A percentile compares a stretch with the other conserved stretches of the same genome.
Conservation (phyloP, 1,140 invertebrate genomes). For the Pachypeltis micranthus region DNA sequence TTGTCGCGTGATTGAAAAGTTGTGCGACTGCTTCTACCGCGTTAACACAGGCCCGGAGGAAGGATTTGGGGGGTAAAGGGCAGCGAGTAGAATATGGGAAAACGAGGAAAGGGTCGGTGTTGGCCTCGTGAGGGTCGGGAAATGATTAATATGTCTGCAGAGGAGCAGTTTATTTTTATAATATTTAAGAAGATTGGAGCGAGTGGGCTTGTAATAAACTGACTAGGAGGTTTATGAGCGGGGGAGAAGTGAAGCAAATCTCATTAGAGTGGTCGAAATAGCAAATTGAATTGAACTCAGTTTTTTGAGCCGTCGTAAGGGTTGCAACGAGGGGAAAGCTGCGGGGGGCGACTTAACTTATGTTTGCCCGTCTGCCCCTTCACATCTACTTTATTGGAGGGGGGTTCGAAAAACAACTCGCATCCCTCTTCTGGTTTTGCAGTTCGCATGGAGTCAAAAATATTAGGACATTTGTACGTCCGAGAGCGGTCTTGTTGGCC, state of each 20-base stretch:
- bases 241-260: conserved; percentile 20
- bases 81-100: not conserved
- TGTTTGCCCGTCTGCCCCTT: not conserved
- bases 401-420: no score
- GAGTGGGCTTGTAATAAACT: not conserved
- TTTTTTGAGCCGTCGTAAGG: conserved; percentile 13
- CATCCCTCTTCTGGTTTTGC: no score
- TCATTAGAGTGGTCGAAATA: conserved; percentile 26
- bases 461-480: no score
- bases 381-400: not conserved
- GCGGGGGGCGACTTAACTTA: not conserved
- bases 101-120: no score
- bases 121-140: no score
- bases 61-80: no score
- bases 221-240: conserved; percentile 9
- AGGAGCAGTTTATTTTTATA: conserved; percentile 3
- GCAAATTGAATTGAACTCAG: conserved; percentile 23
- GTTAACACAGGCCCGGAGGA: no score
- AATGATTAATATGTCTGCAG: not conserved
- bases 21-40: no score
- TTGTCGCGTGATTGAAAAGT: no score
- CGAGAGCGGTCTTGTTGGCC: no score
- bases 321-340: not conserved
- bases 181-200: conserved; percentile 9
- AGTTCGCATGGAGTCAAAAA: no score